phyloP scores from a whole-genome alignment of 2,113 vertebrate species.

The Barbus barbus region DNA sequence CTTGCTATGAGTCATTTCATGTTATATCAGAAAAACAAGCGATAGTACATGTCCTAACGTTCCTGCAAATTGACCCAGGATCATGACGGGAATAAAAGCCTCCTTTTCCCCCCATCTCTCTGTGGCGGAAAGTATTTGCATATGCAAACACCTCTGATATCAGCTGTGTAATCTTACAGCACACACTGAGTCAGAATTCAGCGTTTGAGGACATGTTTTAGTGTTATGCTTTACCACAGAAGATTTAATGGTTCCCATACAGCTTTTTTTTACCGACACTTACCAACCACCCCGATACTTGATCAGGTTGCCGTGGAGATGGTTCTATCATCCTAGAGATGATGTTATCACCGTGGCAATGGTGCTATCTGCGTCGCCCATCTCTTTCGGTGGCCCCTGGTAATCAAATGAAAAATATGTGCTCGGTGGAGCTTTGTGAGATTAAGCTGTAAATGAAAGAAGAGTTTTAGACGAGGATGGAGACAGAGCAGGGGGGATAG shows the following conservation, averaged over 20 bases:
- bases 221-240: background rate
- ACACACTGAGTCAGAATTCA: background rate
- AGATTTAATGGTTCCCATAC: conserved; percentile 22
- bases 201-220: conserved; percentile 4
- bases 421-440: conserved; percentile 58
- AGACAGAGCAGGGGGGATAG: conserved; percentile 56
- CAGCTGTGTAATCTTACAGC: conserved; percentile 30
- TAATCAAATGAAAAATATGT: conserved; percentile 69
- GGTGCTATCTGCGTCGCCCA: conserved; percentile 48
- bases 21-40: conserved; percentile 7
- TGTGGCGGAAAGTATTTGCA: background rate
- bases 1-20: background rate
- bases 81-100: background rate
- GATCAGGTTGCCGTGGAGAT: conserved; percentile 64
- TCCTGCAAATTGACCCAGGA: conserved; percentile 29
- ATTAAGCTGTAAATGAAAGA: conserved; percentile 65
- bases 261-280: conserved; percentile 43
- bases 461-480: conserved; percentile 52
- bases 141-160: conserved; percentile 29
- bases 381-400: conserved; percentile 55
- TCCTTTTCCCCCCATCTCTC: background rate
- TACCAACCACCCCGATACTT: conserved; percentile 50
- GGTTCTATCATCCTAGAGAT: conserved; percentile 61
- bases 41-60: conserved; percentile 8
- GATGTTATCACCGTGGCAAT: conserved; percentile 46